phyloP scores from a whole-genome alignment of 2,113 vertebrate species.

The Acanthochromis polyacanthus region DNA sequence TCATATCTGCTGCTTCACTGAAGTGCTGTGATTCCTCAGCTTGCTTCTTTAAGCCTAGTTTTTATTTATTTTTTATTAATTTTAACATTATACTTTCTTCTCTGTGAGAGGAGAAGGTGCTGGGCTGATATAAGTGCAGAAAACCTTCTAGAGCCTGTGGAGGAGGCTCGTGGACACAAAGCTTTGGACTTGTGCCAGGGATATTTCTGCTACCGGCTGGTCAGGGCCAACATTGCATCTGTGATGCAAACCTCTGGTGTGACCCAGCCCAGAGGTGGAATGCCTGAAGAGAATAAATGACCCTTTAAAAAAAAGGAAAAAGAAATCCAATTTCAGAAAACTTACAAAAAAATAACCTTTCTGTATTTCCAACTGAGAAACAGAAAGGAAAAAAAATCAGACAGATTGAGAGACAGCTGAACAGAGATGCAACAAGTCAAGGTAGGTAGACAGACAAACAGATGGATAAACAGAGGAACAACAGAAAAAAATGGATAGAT shows the following conservation, averaged over 20 bases:
- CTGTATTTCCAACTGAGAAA: slow-evolving; percentile 1
- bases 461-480: slow-evolving; percentile 3
- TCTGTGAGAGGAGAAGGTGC: slow-evolving; percentile 9
- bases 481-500: neutral
- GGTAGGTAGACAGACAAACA: neutral
- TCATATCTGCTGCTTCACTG: slow-evolving; percentile 8
- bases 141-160: slow-evolving; percentile 27
- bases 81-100: slow-evolving; percentile 9
- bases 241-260: slow-evolving; percentile 41
- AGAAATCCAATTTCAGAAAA: neutral
- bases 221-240: slow-evolving; percentile 33
- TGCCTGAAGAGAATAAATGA: slow-evolving; percentile 18
- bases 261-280: slow-evolving; percentile 45
- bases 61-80: neutral
- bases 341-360: neutral
- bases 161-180: slow-evolving; percentile 42
- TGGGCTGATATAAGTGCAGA: neutral
- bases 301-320: neutral
- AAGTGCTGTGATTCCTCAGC: slow-evolving; percentile 14
- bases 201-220: slow-evolving; percentile 50
- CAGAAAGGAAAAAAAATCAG: neutral
- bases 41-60: slow-evolving; percentile 11
- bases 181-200: slow-evolving; percentile 28
- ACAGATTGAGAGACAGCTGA: slow-evolving; percentile 30
- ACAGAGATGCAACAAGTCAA: slow-evolving; percentile 19